Percentiles rank a stretch among this genome's conserved stretches.
Evolutionary conservation across 2,113 vertebrate species (phyloP).

Genomic region (Alces alces): DNA sequence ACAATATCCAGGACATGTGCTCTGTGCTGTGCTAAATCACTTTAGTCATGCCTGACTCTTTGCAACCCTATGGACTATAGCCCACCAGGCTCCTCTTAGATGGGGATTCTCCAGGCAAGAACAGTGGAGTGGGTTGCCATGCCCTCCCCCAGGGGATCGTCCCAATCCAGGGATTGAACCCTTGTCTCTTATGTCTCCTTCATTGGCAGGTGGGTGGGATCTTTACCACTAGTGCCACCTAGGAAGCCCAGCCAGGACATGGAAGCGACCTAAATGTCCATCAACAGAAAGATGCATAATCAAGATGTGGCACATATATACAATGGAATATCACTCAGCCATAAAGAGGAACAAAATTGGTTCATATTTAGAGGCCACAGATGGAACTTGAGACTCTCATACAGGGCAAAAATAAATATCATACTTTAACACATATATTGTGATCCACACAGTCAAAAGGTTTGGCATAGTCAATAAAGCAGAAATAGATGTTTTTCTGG

Average conservation of each 20-base stretch:
- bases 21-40: neutral
- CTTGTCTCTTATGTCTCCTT: neutral
- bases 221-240: fast-evolving
- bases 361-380: no score
- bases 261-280: no score
- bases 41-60: neutral
- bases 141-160: neutral
- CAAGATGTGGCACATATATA: no score
- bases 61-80: neutral
- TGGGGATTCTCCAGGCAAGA: neutral
- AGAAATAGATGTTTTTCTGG: neutral
- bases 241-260: no score
- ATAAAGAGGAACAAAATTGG: no score
- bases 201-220: neutral
- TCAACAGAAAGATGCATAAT: no score
- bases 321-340: no score
- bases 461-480: neutral
- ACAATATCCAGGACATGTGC: neutral
- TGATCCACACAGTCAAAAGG: neutral
- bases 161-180: neutral
- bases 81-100: fast-evolving
- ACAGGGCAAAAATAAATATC: neutral
- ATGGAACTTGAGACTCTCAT: neutral
- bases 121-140: neutral
- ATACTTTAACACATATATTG: neutral